These are phyloP conservation scores for Heliocidaris erythrogramma DNA, from an alignment of 35 echinoderm and acorn worm species.

Conservation along the genomic window DNA sequence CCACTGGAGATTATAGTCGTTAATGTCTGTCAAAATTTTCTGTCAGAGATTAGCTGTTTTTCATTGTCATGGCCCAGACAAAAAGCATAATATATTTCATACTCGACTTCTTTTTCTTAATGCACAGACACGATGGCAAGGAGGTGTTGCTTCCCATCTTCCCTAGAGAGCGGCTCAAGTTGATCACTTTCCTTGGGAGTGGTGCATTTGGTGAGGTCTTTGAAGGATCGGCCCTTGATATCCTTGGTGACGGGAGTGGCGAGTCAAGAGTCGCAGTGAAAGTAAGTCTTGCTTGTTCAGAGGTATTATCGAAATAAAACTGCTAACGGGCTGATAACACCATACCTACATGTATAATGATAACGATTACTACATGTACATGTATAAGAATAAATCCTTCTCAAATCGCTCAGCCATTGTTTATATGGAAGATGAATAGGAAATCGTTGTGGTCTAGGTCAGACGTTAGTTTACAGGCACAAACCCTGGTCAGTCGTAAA, in stretches of 20 bases:
- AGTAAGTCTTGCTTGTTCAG: conserved; percentile 40
- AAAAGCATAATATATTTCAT: too few species aligned
- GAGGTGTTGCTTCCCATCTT: conserved; percentile 84
- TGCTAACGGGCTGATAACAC: too few species aligned
- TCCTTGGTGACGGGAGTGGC: conserved; percentile 65
- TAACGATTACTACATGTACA: too few species aligned
- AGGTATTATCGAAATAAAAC: too few species aligned
- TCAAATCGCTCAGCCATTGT: too few species aligned
- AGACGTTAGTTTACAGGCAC: too few species aligned
- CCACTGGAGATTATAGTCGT: too few species aligned
- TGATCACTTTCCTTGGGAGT: conserved; percentile 87
- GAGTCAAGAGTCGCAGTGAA: conserved; percentile 95
- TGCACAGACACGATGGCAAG: conserved; percentile 63
- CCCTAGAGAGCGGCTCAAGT: conserved; percentile 80
- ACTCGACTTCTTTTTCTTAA: not conserved
- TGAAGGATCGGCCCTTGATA: conserved; percentile 83
- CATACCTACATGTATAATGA: too few species aligned
- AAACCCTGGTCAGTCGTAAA: too few species aligned
- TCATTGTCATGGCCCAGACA: not conserved
- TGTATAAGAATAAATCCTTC: too few species aligned
- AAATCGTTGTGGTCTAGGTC: too few species aligned
- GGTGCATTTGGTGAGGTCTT: conserved; percentile 98
- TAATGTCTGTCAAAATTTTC: not conserved
- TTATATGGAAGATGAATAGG: too few species aligned
- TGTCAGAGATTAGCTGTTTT: not conserved